Conservation (phyloP, 2,888 invertebrate species). For the Unio pictorum region DNA sequence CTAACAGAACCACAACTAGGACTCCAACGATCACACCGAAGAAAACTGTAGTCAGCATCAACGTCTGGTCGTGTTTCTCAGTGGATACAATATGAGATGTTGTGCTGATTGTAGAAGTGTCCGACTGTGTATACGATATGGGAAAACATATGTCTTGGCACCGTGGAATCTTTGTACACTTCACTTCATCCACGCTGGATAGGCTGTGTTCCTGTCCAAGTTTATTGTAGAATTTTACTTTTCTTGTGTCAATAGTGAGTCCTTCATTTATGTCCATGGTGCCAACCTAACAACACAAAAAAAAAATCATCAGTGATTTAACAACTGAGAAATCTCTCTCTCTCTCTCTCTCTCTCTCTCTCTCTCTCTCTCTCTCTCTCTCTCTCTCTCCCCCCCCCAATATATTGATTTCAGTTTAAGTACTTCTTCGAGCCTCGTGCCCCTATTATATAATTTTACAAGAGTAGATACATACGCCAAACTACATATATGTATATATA, state of each 20-base stretch:
- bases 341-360: background rate
- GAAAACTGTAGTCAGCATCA: slow-evolving; percentile 20
- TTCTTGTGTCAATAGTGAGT: slow-evolving; percentile 10
- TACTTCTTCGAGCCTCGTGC: background rate
- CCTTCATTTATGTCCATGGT: slow-evolving; percentile 8
- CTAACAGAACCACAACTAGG: slow-evolving; percentile 22
- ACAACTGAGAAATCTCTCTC: background rate
- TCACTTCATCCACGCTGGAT: background rate
- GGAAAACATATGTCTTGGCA: no score
- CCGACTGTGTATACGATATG: no score
- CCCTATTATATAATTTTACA: background rate
- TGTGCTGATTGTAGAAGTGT: slow-evolving; percentile 5
- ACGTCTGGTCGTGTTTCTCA: slow-evolving; percentile 2
- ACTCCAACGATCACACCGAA: slow-evolving; percentile 31
- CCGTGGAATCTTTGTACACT: background rate
- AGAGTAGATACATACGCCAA: no score
- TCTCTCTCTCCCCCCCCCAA: background rate
- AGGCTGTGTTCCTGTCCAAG: slow-evolving; percentile 7
- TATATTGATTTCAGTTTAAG: background rate
- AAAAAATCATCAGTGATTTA: no score
- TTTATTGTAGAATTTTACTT: slow-evolving; percentile 23
- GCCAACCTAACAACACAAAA: slow-evolving; percentile 23
- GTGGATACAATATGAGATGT: background rate
- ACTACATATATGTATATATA: no score
- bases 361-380: background rate